Evolutionary conservation across 2,113 vertebrate species (phyloP).

Genomic region (Glaucomys volans): DNA sequence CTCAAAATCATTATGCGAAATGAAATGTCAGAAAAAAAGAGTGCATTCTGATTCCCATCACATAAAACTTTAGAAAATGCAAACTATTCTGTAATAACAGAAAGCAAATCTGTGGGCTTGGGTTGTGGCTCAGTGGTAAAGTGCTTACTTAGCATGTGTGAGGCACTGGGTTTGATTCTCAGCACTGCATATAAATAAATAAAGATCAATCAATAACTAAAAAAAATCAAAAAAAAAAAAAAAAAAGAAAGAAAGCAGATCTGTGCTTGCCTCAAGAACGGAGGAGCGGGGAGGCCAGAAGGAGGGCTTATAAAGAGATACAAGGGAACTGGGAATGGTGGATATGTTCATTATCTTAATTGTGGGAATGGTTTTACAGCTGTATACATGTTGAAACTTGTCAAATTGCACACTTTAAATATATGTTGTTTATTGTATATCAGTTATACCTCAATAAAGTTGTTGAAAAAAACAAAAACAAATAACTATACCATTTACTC

Average conservation of each 20-base stretch:
- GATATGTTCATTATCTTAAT: neutral
- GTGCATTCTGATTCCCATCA: neutral
- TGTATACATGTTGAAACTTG: neutral
- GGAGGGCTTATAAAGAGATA: neutral
- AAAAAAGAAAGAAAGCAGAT: neutral
- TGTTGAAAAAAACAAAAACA: neutral
- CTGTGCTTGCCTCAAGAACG: neutral
- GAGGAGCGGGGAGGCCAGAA: neutral
- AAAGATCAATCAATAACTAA: too few relatives aligned
- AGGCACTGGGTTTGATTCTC: too few relatives aligned
- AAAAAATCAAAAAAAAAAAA: too few relatives aligned
- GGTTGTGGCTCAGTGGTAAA: too few relatives aligned
- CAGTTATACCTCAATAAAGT: neutral
- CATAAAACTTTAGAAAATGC: slow-evolving; percentile 41
- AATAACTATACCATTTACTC: neutral
- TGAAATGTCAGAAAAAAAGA: neutral
- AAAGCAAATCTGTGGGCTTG: neutral
- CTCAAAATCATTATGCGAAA: neutral
- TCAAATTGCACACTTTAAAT: too few relatives aligned
- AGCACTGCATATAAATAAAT: too few relatives aligned
- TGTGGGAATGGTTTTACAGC: neutral
- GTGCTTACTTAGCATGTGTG: too few relatives aligned
- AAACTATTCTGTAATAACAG: neutral
- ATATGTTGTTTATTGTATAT: neutral
- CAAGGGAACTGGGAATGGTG: neutral